These are phyloP conservation scores for Hypsopygia costalis DNA, from an alignment of 2,888 invertebrate genomes.

Conservation along the genomic window DNA sequence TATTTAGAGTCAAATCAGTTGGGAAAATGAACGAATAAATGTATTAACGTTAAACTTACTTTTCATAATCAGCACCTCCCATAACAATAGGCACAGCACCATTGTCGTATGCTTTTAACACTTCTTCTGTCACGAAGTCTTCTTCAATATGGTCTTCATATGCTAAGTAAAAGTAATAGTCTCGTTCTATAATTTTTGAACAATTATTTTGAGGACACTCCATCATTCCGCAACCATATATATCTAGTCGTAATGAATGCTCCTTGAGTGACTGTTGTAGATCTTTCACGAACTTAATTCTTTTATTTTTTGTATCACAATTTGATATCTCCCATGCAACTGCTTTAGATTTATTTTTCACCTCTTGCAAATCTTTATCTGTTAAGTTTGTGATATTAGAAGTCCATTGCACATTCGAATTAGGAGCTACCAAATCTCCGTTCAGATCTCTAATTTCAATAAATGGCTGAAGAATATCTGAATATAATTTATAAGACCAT, in stretches of 20 bases:
- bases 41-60: conserved; percentile 35
- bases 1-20: no score
- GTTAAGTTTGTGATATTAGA: conserved; percentile 8
- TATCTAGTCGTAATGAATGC: conserved; percentile 56
- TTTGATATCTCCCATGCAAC: conserved; percentile 34
- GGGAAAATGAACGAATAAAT: neutral
- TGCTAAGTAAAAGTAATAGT: conserved; percentile 61
- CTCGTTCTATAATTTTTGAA: conserved; percentile 30
- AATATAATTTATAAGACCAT: conserved; percentile 63
- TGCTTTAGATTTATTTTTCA: conserved; percentile 29
- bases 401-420: conserved; percentile 33
- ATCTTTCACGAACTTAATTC: conserved; percentile 31
- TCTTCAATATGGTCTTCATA: conserved; percentile 41
- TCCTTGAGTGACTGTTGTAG: conserved; percentile 59
- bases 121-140: conserved; percentile 59
- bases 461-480: conserved; percentile 58
- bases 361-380: conserved; percentile 10
- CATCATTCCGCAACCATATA: conserved; percentile 55
- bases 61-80: conserved; percentile 82
- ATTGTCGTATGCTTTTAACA: conserved; percentile 69
- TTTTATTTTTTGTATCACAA: conserved; percentile 28
- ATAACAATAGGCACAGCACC: conserved; percentile 83
- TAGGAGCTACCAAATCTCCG: conserved; percentile 45
- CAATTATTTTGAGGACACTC: conserved; percentile 42
- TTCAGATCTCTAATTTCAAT: conserved; percentile 48